Conservation (phyloP, 2,888 invertebrate genomes). For the Eristalis intricaria region DNA sequence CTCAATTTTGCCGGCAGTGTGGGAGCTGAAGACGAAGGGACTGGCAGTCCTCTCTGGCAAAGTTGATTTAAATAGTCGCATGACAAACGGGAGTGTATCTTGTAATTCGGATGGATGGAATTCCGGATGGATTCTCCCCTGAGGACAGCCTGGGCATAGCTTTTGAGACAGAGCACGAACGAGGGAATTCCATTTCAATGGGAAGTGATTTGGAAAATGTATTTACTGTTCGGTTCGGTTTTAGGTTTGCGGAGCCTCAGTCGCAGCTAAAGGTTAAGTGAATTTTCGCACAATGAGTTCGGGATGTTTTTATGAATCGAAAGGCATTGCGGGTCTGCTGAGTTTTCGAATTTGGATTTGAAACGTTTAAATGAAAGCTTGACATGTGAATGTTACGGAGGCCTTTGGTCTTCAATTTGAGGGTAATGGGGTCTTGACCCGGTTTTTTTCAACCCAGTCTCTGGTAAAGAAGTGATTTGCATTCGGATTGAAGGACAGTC, state of each 20-base stretch:
- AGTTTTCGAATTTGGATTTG: too few relatives aligned
- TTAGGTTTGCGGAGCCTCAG: neutral
- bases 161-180: neutral
- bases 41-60: slow-evolving; percentile 1
- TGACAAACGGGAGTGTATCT: slow-evolving; percentile 12
- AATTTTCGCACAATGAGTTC: neutral
- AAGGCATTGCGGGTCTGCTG: too few relatives aligned
- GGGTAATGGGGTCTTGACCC: too few relatives aligned
- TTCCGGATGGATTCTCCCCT: neutral
- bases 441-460: too few relatives aligned
- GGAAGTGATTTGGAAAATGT: neutral
- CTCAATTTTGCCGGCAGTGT: slow-evolving; percentile 5
- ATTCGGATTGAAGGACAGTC: too few relatives aligned
- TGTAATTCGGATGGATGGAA: slow-evolving; percentile 4
- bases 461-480: too few relatives aligned
- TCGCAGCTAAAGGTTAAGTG: neutral
- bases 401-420: too few relatives aligned
- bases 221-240: neutral
- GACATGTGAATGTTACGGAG: too few relatives aligned
- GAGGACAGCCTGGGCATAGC: neutral
- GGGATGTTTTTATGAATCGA: too few relatives aligned
- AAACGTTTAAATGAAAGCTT: too few relatives aligned
- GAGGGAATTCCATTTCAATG: neutral
- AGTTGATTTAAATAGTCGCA: slow-evolving; percentile 23
- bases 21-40: slow-evolving; percentile 3